phyloP scores from a whole-genome alignment of 2,888 invertebrate genomes.

The Lasioglossum leucozonium region DNA sequence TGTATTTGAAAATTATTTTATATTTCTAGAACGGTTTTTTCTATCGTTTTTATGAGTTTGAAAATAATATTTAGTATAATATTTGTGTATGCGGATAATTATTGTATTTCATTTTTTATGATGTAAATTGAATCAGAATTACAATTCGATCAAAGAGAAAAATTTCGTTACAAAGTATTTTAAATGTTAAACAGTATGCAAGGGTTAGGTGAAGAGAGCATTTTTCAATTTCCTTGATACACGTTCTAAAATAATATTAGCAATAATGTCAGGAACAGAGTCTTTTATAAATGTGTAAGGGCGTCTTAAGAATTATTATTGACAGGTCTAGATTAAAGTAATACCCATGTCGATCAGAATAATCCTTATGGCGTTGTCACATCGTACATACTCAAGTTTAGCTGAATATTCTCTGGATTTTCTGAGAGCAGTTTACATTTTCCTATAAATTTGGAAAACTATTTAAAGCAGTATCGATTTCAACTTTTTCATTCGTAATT shows the following conservation, averaged over 20 bases:
- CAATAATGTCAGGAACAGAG: background rate
- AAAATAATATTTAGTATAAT: background rate
- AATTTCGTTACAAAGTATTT: background rate
- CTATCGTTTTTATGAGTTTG: background rate
- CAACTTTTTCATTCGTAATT: background rate
- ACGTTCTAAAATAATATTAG: background rate
- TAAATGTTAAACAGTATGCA: background rate
- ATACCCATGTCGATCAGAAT: conserved; percentile 26
- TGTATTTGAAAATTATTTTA: background rate
- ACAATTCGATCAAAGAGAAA: background rate
- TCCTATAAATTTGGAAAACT: background rate
- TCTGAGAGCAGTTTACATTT: background rate
- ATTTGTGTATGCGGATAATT: background rate
- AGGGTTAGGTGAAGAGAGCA: background rate
- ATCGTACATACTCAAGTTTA: background rate
- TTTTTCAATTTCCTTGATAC: background rate
- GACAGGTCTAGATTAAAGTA: conserved; percentile 26
- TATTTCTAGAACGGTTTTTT: background rate
- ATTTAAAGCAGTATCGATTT: conserved; percentile 1
- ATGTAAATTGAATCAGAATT: background rate
- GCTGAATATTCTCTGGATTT: background rate
- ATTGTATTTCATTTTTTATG: background rate
- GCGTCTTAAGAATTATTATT: conserved; percentile 29
- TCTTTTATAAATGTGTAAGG: background rate
- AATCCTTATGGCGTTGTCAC: conserved; percentile 15